phyloP scores from a whole-genome alignment of 2,113 vertebrate species.

The Nannospalax galili region DNA sequence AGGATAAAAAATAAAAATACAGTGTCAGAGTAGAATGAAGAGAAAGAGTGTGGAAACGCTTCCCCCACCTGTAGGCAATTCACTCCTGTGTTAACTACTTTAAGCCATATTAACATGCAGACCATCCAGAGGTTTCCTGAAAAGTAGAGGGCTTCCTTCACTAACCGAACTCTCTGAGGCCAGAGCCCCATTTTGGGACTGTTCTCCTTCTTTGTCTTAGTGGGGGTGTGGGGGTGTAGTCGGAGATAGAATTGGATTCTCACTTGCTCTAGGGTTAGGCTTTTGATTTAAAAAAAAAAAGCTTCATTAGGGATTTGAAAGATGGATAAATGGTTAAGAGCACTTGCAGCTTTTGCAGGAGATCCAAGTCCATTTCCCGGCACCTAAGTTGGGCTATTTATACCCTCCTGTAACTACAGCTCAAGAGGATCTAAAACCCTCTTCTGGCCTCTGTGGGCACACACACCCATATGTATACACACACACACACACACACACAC shows the following conservation, averaged over 20 bases:
- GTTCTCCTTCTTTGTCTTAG: slow-evolving; percentile 25
- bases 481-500: no score
- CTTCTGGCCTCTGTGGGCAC: no score
- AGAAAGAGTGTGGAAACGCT: slow-evolving; percentile 46
- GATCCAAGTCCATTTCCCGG: no score
- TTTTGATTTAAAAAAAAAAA: slow-evolving; percentile 21
- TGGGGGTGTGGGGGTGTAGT: neutral
- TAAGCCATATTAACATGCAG: slow-evolving; percentile 76
- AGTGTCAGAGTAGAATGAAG: neutral
- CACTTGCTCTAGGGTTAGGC: slow-evolving; percentile 27
- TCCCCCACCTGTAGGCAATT: neutral
- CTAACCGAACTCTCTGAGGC: slow-evolving; percentile 69
- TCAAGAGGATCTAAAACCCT: no score
- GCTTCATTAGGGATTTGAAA: no score
- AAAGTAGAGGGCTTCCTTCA: slow-evolving; percentile 73
- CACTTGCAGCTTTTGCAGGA: no score
- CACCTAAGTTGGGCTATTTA: no score
- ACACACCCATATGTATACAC: neutral
- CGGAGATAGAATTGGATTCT: neutral
- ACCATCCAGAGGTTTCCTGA: slow-evolving; percentile 80
- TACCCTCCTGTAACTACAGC: no score
- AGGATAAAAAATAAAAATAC: neutral
- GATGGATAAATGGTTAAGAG: no score
- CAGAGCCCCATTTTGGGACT: slow-evolving; percentile 67
- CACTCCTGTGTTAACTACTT: slow-evolving; percentile 72